phyloP scores from a whole-genome alignment of 2,888 invertebrate genomes.

The Lordiphosa fenestrarum region DNA sequence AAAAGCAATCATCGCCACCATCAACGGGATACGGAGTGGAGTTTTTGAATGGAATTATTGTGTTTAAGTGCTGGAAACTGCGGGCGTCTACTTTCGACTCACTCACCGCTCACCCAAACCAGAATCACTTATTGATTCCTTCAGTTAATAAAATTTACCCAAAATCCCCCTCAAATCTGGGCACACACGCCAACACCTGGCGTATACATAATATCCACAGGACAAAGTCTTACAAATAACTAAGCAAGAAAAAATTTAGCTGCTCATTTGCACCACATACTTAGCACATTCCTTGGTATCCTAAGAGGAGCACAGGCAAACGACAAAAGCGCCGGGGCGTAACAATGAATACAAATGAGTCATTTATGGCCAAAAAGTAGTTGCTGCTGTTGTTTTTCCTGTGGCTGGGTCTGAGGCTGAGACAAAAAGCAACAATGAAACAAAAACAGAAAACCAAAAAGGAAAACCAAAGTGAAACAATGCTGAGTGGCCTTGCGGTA shows the following conservation, averaged over 20 bases:
- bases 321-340: slow-evolving; percentile 51
- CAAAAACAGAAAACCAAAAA: too few species aligned
- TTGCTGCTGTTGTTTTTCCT: slow-evolving; percentile 6
- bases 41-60: background rate
- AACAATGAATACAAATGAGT: slow-evolving; percentile 66
- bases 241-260: slow-evolving; percentile 25
- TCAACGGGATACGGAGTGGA: slow-evolving; percentile 6
- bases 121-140: background rate
- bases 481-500: slow-evolving; percentile 2
- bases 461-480: too few species aligned
- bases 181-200: slow-evolving; percentile 6
- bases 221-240: slow-evolving; percentile 19
- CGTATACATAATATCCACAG: slow-evolving; percentile 29
- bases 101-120: too few species aligned
- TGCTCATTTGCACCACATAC: slow-evolving; percentile 33
- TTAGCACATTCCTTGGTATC: slow-evolving; percentile 8
- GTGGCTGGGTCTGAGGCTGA: too few species aligned
- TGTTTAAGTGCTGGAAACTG: background rate
- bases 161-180: background rate
- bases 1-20: slow-evolving; percentile 6
- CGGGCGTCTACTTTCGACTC: too few species aligned
- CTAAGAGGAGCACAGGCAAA: slow-evolving; percentile 12
- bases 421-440: too few species aligned
- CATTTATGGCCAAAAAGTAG: slow-evolving; percentile 56
- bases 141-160: too few species aligned